Percentiles rank a stretch among this genome's conserved stretches.
Evolutionary conservation across 2,113 vertebrate species (phyloP).

Genomic region (Ia io): DNA sequence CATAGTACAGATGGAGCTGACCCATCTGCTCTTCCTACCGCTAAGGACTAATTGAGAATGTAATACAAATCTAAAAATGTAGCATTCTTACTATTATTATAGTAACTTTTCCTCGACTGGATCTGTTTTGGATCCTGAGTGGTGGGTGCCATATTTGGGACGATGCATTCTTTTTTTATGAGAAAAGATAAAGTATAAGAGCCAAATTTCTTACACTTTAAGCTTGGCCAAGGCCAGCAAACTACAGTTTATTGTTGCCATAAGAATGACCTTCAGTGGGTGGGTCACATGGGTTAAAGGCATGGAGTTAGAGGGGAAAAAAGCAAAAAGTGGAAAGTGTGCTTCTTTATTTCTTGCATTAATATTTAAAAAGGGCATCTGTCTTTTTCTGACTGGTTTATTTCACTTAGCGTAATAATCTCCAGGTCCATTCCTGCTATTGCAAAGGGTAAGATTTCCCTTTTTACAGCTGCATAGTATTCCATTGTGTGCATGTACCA

Average conservation of each 20-base stretch:
- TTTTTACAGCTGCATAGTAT: neutral
- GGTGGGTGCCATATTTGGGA: neutral
- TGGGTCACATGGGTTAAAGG: neutral
- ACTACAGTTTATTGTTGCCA: too few relatives aligned
- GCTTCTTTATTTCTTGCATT: neutral
- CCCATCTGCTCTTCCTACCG: neutral
- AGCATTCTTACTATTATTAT: neutral
- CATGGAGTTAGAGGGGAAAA: neutral
- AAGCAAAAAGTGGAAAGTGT: neutral
- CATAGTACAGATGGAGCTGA: neutral
- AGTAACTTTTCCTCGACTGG: neutral
- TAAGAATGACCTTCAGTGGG: fast-evolving
- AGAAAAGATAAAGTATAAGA: neutral
- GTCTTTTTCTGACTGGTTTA: neutral
- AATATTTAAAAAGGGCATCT: neutral
- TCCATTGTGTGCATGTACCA: neutral
- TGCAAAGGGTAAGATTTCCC: neutral
- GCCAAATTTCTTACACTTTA: neutral
- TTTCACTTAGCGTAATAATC: neutral
- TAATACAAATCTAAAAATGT: neutral
- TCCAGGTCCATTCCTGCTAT: neutral
- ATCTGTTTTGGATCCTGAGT: neutral
- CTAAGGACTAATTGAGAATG: neutral
- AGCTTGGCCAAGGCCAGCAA: neutral
- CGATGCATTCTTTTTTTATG: neutral